Evolutionary conservation across 2,888 invertebrate species (phyloP).

Genomic region (Noctua janthina): DNA sequence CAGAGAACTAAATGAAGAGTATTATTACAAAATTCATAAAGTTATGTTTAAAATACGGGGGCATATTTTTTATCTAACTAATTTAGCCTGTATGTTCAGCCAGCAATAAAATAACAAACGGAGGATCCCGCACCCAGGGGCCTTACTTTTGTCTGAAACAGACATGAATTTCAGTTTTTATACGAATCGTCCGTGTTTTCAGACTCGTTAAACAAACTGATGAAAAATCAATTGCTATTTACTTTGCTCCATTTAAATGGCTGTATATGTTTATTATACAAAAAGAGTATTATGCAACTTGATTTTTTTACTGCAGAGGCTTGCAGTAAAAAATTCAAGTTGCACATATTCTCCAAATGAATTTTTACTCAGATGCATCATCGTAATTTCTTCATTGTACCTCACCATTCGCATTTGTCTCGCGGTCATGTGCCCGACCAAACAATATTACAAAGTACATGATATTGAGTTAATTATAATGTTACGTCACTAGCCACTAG

Average conservation of each 20-base stretch:
- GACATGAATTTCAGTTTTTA: conserved; percentile 77
- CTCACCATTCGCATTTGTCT: conserved; percentile 15
- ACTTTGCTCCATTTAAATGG: conserved; percentile 46
- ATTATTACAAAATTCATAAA: conserved; percentile 36
- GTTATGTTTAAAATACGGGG: conserved; percentile 38
- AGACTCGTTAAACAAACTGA: conserved; percentile 80
- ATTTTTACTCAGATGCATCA: not conserved
- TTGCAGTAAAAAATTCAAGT: not conserved
- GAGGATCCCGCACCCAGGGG: conserved; percentile 32
- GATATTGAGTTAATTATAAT: conserved; percentile 50
- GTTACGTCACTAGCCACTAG: conserved; percentile 44
- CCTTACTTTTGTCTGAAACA: conserved; percentile 71
- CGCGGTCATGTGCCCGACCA: conserved; percentile 20
- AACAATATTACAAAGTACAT: conserved; percentile 35
- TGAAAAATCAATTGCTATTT: conserved; percentile 76
- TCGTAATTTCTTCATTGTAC: conserved; percentile 20
- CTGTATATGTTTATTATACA: not conserved
- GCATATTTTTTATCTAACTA: conserved; percentile 36
- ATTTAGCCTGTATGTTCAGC: conserved; percentile 52
- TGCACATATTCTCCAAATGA: not conserved
- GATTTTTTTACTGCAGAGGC: too few relatives aligned
- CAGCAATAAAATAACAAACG: conserved; percentile 56
- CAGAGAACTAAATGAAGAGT: conserved; percentile 22
- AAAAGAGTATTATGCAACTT: not conserved
- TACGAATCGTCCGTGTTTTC: conserved; percentile 74